Conservation (phyloP, 2,888 invertebrate species). For the Perizoma flavofasciatum region DNA sequence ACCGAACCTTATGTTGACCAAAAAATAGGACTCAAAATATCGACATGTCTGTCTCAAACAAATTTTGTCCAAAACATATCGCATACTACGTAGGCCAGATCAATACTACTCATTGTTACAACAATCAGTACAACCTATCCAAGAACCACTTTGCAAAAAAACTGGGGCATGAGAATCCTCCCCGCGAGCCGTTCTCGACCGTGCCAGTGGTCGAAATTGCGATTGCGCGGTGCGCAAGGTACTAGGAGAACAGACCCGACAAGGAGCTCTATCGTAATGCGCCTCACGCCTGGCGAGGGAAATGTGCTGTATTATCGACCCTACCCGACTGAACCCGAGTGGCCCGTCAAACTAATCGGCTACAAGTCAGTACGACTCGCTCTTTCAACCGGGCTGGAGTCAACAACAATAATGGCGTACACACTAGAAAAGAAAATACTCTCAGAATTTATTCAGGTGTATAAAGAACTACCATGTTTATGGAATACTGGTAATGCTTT, state of each 20-base stretch:
- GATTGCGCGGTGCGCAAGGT: too few species aligned
- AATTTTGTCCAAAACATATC: too few species aligned
- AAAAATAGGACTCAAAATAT: too few species aligned
- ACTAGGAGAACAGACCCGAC: conserved; percentile 4
- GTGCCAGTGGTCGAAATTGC: conserved; percentile 2
- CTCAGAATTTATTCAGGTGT: conserved; percentile 5
- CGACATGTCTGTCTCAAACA: too few species aligned
- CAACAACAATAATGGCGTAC: conserved; percentile 7
- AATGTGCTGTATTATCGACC: conserved; percentile 3
- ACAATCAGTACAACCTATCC: too few species aligned
- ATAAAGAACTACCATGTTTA: conserved; percentile 25
- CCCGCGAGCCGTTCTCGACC: too few species aligned
- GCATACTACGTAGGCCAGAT: too few species aligned
- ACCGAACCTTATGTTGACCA: too few species aligned
- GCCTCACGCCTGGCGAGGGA: background rate
- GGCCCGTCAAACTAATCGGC: conserved; percentile 18
- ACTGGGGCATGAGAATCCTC: too few species aligned
- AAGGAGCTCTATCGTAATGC: background rate
- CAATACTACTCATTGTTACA: too few species aligned
- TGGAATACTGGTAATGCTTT: conserved; percentile 41
- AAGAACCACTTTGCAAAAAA: too few species aligned
- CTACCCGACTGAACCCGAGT: conserved; percentile 13
- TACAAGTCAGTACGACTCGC: conserved; percentile 29
- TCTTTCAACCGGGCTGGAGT: conserved; percentile 2
- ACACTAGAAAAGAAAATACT: conserved; percentile 11